These are phyloP conservation scores for Lapara coniferarum DNA, from an alignment of 2,888 invertebrate genomes.

Conservation along the genomic window DNA sequence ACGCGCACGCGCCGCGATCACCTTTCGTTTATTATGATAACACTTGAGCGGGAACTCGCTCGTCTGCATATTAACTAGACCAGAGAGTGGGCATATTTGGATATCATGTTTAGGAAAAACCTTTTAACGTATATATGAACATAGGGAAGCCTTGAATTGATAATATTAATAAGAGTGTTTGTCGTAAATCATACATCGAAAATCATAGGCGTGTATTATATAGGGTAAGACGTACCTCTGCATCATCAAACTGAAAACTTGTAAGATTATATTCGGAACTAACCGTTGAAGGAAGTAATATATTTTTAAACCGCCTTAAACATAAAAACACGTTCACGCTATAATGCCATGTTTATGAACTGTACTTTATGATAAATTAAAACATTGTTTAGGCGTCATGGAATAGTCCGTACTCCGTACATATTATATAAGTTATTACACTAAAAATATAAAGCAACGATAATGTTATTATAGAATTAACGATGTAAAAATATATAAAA, in stretches of 20 bases:
- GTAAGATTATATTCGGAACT: not conserved
- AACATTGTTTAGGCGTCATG: conserved; percentile 11
- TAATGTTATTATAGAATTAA: not conserved
- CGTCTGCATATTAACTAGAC: conserved; percentile 12
- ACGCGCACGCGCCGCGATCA: conserved; percentile 53
- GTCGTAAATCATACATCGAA: no score
- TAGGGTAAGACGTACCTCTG: no score
- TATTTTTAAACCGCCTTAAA: conserved; percentile 11
- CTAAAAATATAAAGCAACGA: not conserved
- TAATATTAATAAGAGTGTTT: no score
- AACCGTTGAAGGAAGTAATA: conserved; percentile 13
- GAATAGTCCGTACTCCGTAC: not conserved
- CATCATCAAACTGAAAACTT: no score
- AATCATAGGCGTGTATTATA: no score
- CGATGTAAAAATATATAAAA: not conserved
- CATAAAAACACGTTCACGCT: conserved; percentile 10
- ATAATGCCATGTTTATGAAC: conserved; percentile 6
- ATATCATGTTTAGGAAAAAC: not conserved
- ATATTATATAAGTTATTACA: conserved; percentile 6
- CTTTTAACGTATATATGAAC: not conserved
- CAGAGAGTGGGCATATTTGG: not conserved
- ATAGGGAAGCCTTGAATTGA: no score
- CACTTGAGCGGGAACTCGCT: conserved; percentile 31
- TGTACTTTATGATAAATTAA: conserved; percentile 20
- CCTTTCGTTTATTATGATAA: conserved; percentile 38